Evolutionary conservation across 2,888 invertebrate genomes (phyloP), one percentile per base, ranked within the genome.

Genomic region (Idaea aversata): DNA sequence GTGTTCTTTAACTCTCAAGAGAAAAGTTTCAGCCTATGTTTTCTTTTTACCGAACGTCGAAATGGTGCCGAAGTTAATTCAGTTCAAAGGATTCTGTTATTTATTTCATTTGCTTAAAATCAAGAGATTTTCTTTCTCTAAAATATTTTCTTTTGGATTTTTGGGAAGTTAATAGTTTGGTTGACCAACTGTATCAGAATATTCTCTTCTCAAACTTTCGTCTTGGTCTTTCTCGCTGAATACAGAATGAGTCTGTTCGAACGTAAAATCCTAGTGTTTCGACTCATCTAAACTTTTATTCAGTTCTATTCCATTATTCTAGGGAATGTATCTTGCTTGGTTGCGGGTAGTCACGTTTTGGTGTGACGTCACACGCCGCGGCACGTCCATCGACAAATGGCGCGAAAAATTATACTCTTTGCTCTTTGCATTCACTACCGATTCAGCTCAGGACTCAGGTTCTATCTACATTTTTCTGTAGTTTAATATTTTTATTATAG

Each of bases 391-490:
- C 70, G 79, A 71, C 84, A 87, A 90, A 90, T 88, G 88, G 85
- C 72, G 84, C 86, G 86, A 85, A 86, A 90, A 88, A 88, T 88
- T 87, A 87, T 86, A 83, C 80, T 82, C 84, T 83, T 76, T 76
- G 66, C 72, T 83, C 83, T 83, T 78, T 75, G 69, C 73, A 77
- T 79, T 74, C 77, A 71, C 70, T 63, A 61, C 67, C 68, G 62
- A 60, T 67, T 25, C 59, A 59, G 70, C 70, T 71, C 67, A 65
- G 66, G 68, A 75, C 70, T 72, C 74, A 70, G 68, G 16, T 63
- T 34, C 25, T 47, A 34, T 59, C 38, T 67, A 38, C 62, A 66
- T 64, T 62, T 5, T 61, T 47, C 47, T 13, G 7, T 47, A 47
- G 3, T 47, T 47, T 47, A 47, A 47, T 47, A 47, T 47, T 10